Base-by-base conservation (phyloP, 2,888 invertebrate species). In the Dinocampus coccinellae region DNA sequence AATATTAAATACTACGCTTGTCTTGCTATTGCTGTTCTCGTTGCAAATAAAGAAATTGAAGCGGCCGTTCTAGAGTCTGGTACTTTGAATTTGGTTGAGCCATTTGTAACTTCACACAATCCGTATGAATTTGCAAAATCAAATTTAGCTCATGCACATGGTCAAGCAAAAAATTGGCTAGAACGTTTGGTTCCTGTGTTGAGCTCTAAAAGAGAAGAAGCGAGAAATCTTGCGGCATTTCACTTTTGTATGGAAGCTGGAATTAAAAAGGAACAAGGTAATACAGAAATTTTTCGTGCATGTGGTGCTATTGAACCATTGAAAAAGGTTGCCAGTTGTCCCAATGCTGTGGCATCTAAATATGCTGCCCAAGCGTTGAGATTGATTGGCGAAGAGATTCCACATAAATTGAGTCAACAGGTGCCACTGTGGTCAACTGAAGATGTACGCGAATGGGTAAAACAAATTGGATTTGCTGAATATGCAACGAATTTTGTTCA, bases 231-330 rank as follows among this genome's bases (percentile, higher is more conserved):
- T 80, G 99, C 98, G 3, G 98, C 99, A 39, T 99, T 99, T 87
- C 99, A 99, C 86, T 95, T 98, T 87, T 98, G 98, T 84, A 98
- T 99, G 97, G 99, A 99, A 88, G 98, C 99, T 11, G 97, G 97
- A 42, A 98, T 99, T 69, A 99, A 99, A 87, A 95, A 97, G 81
- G 94, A 94, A 81, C 97, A 97, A 87, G 95, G 95, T 3, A 95
- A 96, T 76, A 95, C 96, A 0, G 93, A 94, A 87, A 94, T 97
- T 82, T 98, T 98, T 86, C 91, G 93, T 74, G 96, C 97, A 88
- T 98, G 99, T 78, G 97, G 96, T 67, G 98, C 98, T 0, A 94
- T 99, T 75, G 97, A 97, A 81, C 95, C 98, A 0, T 89, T 99
- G 81, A 99, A 98, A 86, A 95, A 94, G 84, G 97, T 98, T 0